Percentiles rank a stretch among this genome's conserved stretches.
phyloP scores from a whole-genome alignment of 2,113 vertebrate species.

The Stercorarius parasiticus region DNA sequence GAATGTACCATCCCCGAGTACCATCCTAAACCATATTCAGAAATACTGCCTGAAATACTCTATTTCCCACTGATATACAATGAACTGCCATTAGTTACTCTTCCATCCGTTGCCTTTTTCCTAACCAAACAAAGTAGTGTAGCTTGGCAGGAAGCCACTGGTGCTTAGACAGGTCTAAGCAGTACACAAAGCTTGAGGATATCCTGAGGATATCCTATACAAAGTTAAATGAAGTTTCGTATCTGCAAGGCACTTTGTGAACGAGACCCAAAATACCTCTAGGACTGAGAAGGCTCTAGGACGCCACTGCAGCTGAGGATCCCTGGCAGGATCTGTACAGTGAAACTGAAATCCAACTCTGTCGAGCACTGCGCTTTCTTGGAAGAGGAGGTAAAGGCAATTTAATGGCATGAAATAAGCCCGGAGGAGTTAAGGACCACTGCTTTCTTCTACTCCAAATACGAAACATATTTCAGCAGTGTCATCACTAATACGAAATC shows the following conservation, averaged over 20 bases:
- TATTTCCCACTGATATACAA: neutral
- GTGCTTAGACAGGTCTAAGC: neutral
- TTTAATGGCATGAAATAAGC: conserved; percentile 20
- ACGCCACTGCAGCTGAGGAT: neutral
- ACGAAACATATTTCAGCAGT: neutral
- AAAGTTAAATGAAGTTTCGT: neutral
- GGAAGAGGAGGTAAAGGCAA: neutral
- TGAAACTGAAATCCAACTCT: neutral
- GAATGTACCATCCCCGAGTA: neutral
- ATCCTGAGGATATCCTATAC: neutral
- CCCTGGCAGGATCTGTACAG: neutral
- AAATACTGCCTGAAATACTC: neutral
- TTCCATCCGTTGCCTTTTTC: neutral
- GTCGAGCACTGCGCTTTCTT: neutral
- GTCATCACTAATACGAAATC: neutral
- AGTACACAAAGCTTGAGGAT: neutral
- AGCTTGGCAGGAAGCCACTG: neutral
- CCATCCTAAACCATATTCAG: neutral
- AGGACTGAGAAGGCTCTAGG: neutral
- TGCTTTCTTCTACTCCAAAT: neutral
- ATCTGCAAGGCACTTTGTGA: neutral
- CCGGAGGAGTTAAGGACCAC: neutral
- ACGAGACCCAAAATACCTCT: neutral
- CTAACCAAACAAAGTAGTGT: neutral
- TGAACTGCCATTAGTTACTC: neutral